Evolutionary conservation across 2,888 invertebrate species (phyloP).

Genomic region (Spilarctia lutea): DNA sequence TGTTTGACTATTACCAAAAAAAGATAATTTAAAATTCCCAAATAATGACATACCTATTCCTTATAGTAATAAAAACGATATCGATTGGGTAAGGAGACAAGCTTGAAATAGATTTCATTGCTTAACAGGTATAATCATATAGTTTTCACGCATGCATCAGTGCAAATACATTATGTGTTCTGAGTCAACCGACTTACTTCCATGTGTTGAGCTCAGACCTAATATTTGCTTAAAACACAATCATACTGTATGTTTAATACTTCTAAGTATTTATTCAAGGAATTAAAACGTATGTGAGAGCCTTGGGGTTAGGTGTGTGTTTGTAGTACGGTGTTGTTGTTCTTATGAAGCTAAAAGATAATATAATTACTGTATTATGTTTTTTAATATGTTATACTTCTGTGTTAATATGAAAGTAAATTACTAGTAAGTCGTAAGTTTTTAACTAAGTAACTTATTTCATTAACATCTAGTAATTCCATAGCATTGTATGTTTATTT

Average conservation of each 20-base stretch:
- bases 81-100: too few relatives aligned
- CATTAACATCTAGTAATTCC: too few relatives aligned
- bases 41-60: too few relatives aligned
- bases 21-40: too few relatives aligned
- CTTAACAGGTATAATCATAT: not conserved
- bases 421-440: too few relatives aligned
- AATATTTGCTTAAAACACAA: slow-evolving; percentile 26
- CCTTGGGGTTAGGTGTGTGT: not conserved
- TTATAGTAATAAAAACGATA: too few relatives aligned
- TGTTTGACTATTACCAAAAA: too few relatives aligned
- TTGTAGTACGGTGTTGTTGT: not conserved
- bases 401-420: not conserved
- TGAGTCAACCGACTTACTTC: slow-evolving; percentile 15
- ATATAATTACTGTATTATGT: not conserved
- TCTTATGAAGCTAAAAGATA: not conserved
- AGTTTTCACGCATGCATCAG: slow-evolving; percentile 4
- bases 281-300: slow-evolving; percentile 5
- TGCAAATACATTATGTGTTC: slow-evolving; percentile 21
- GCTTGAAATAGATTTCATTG: too few relatives aligned
- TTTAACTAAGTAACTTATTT: too few relatives aligned
- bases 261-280: slow-evolving; percentile 11
- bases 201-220: slow-evolving; percentile 22
- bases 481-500: too few relatives aligned
- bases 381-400: not conserved
- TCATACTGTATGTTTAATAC: slow-evolving; percentile 10